phyloP scores from a whole-genome alignment of 2,797 vertebrate species.

The Oreochromis grahami region DNA sequence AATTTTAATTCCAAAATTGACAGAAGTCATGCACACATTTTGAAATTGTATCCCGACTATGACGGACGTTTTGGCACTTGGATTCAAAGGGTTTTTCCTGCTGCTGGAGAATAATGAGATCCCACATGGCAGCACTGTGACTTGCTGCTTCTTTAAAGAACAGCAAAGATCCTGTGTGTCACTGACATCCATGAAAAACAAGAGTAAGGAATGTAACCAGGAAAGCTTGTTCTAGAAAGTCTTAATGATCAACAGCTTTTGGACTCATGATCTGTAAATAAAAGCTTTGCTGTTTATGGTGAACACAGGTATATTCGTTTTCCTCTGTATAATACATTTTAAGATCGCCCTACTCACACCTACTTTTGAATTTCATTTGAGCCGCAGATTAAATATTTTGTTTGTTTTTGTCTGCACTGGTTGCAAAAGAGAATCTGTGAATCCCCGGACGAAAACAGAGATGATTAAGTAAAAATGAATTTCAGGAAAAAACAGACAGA shows the following conservation, averaged over 20 bases:
- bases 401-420: background rate
- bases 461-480: constrained; percentile 18
- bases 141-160: constrained; percentile 22
- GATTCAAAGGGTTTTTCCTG: constrained; percentile 16
- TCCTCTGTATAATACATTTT: background rate
- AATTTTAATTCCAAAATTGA: background rate
- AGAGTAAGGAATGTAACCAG: background rate
- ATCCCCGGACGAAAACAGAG: constrained; percentile 4
- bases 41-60: background rate
- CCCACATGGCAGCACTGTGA: constrained; percentile 33
- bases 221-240: background rate
- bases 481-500: background rate
- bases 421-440: background rate
- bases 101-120: constrained; percentile 50
- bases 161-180: background rate
- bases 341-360: background rate
- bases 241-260: background rate
- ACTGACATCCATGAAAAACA: background rate
- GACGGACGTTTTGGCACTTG: background rate
- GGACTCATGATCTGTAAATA: background rate
- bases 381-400: constrained; percentile 3
- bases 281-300: background rate
- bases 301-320: background rate
- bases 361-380: background rate
- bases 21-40: background rate